phyloP scores from a whole-genome alignment of 2,888 invertebrate species.

The Emesis furor region DNA sequence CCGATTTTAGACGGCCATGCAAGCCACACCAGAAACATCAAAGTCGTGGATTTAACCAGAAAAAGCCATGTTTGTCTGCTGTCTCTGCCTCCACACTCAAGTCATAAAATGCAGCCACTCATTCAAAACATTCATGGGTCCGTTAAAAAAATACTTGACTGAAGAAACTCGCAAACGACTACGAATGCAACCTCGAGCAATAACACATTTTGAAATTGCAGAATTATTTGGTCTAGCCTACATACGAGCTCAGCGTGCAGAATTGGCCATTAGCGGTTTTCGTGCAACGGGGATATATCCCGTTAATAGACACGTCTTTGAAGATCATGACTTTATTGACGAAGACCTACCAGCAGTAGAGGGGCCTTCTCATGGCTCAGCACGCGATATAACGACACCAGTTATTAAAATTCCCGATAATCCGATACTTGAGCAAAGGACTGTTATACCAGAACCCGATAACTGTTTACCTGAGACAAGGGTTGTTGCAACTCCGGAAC shows the following conservation, averaged over 20 bases:
- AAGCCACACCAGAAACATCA: slow-evolving; percentile 44
- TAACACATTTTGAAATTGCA: slow-evolving; percentile 58
- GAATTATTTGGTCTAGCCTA: slow-evolving; percentile 62
- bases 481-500: slow-evolving; percentile 30
- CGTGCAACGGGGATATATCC: slow-evolving; percentile 51
- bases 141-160: slow-evolving; percentile 61
- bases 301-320: slow-evolving; percentile 45
- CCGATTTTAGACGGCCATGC: slow-evolving; percentile 46
- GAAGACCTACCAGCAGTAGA: slow-evolving; percentile 46
- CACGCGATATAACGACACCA: slow-evolving; percentile 34
- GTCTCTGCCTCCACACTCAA: slow-evolving; percentile 61
- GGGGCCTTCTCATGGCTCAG: slow-evolving; percentile 43
- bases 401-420: slow-evolving; percentile 45
- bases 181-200: slow-evolving; percentile 43
- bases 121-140: slow-evolving; percentile 40
- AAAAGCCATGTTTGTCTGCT: slow-evolving; percentile 61
- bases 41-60: slow-evolving; percentile 43
- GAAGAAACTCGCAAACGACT: slow-evolving; percentile 47
- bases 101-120: slow-evolving; percentile 66
- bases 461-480: slow-evolving; percentile 40
- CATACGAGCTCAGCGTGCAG: slow-evolving; percentile 49
- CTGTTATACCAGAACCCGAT: slow-evolving; percentile 42
- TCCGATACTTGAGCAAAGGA: slow-evolving; percentile 49
- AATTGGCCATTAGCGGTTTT: slow-evolving; percentile 54
- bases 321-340: slow-evolving; percentile 55